Conservation (phyloP, 2,113 vertebrate genomes). For the Galbula dea region DNA sequence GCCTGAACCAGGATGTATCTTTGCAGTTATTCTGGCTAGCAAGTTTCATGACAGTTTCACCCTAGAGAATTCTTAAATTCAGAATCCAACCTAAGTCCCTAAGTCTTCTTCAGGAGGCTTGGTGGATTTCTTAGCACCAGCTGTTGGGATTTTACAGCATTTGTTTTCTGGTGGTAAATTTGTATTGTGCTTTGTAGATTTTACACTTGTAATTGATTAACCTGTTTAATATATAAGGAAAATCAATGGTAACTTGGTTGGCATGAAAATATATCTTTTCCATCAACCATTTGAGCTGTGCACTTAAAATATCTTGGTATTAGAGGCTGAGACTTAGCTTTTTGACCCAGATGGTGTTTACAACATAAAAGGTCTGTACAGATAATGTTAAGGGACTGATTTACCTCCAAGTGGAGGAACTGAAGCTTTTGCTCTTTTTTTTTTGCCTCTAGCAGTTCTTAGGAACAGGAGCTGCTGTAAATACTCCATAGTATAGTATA, state of each 20-base stretch:
- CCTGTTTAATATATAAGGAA: background rate
- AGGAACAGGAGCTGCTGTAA: background rate
- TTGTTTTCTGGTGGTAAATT: background rate
- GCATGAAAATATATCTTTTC: background rate
- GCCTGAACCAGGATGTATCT: background rate
- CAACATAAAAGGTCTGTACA: background rate
- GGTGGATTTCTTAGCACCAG: background rate
- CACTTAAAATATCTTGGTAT: background rate
- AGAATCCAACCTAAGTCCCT: background rate
- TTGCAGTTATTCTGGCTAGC: background rate
- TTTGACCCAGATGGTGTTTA: background rate
- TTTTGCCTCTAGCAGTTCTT: slow-evolving; percentile 37
- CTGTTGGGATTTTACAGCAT: background rate
- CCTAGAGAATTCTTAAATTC: background rate
- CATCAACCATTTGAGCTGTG: background rate
- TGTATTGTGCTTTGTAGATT: background rate
- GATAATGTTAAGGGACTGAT: slow-evolving; percentile 2
- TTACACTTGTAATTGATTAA: background rate
- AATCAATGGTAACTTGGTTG: background rate
- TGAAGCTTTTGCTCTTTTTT: slow-evolving; percentile 2
- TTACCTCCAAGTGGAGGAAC: slow-evolving; percentile 21
- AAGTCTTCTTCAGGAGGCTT: background rate
- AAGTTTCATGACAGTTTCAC: background rate
- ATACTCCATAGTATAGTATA: background rate
- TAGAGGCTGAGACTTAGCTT: background rate